These are phyloP conservation scores for Lichenostomus cassidix DNA, from an alignment of 2,113 vertebrate genomes.

Conservation along the genomic window DNA sequence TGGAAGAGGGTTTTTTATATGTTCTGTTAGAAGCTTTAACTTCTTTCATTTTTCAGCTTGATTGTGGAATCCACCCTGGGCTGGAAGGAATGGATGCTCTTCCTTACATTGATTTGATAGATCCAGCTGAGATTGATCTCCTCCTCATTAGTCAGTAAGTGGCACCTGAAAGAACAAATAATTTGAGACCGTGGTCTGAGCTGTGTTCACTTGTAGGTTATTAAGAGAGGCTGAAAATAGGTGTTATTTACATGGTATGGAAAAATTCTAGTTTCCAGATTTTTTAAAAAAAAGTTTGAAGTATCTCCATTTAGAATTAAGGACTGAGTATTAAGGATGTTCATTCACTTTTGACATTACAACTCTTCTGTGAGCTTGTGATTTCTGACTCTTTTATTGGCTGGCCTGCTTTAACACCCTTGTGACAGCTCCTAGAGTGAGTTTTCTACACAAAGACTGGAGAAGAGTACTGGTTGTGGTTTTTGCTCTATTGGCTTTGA, in stretches of 20 bases:
- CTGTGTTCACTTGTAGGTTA: not conserved
- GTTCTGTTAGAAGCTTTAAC: not conserved
- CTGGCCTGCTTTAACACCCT: not conserved
- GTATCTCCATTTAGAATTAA: not conserved
- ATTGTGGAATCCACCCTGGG: slow-evolving; percentile 97
- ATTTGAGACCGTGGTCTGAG: not conserved
- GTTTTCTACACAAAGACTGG: not conserved
- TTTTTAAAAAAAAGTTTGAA: not conserved
- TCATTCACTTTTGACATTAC: not conserved
- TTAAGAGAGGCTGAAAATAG: not conserved
- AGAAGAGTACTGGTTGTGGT: not conserved
- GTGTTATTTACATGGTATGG: not conserved
- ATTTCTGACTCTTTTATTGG: not conserved
- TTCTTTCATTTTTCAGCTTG: slow-evolving; percentile 77
- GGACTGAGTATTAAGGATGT: not conserved
- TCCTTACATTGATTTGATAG: slow-evolving; percentile 96
- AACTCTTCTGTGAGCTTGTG: not conserved
- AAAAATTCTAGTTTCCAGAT: not conserved
- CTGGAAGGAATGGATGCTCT: slow-evolving; percentile 98
- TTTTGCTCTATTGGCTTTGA: not conserved
- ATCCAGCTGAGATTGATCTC: slow-evolving; percentile 97
- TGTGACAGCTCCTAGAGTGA: not conserved
- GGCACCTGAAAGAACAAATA: not conserved
- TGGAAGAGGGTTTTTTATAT: not conserved
- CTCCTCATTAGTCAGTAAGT: slow-evolving; percentile 98